Base-by-base conservation (phyloP, 2,888 invertebrate species). In the Parapristionchus giblindavisi region DNA sequence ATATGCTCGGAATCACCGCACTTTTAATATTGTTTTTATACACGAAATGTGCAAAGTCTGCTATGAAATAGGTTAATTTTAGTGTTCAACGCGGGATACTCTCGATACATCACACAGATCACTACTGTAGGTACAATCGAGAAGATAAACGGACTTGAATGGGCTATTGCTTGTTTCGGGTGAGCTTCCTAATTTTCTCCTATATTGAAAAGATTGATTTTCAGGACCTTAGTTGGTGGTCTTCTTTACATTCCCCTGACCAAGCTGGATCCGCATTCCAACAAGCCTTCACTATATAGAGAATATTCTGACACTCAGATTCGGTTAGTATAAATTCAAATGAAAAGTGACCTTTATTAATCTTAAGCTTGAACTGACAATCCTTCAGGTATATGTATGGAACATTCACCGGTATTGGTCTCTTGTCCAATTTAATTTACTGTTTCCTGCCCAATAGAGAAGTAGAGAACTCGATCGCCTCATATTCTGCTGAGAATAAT, bases 141-240 rank as follows among this genome's bases (percentile, higher is more conserved):
- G 68, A 68, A 68, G 36, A 52, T 68, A 32, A 68, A 68, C 36
- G 68, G 68, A 68, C 27, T 68, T 17, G 68, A 68, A 52, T 68
- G 68, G 68, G 48, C 68, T 0, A 68, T 68, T 14, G 68, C 68
- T 0, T 68, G 68, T 52, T 68, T 68, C 24, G 52, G 68, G 68
- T 68, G n/a, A n/a, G n/a, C n/a, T n/a, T n/a, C n/a, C n/a, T n/a
- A n/a, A n/a, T n/a, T n/a, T n/a, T n/a, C n/a, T n/a, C n/a, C n/a
- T n/a, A n/a, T n/a, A n/a, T n/a, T n/a, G n/a, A n/a, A n/a, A n/a
- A 3, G 6, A 21, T 2, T 17, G 14, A 2, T 27, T 40, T 61
- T n/a, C 52, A 68, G 68, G 8, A 68, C 68, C 1, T 8, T 68
- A 17, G 68, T 68, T 17, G 68, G 68, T 1, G 68, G 68, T 34